Evolutionary conservation across 1,140 invertebrate genomes (phyloP).

Genomic region (Saccostrea cuccullata): DNA sequence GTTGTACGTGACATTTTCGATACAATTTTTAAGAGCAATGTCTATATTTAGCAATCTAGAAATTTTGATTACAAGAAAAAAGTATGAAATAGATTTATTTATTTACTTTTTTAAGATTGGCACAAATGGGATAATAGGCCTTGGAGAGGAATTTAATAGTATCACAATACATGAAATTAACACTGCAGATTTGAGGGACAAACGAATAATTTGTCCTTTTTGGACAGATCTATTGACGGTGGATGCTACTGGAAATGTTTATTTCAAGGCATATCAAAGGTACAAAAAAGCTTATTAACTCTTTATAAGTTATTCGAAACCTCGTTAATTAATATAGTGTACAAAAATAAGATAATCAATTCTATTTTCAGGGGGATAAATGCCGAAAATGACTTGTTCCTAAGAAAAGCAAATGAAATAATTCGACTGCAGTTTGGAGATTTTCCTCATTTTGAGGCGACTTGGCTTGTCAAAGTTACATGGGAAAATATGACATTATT

Average conservation of each 20-base stretch:
- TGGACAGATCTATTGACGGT: slow-evolving; percentile 6
- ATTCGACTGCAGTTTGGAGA: not conserved
- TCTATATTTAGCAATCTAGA: too few relatives aligned
- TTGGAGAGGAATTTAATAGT: not conserved
- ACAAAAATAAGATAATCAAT: too few relatives aligned
- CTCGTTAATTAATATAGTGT: too few relatives aligned
- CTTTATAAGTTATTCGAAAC: too few relatives aligned
- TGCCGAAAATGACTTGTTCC: not conserved
- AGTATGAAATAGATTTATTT: too few relatives aligned
- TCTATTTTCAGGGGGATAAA: not conserved
- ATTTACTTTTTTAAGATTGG: not conserved
- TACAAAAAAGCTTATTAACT: not conserved
- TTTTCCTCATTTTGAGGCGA: not conserved
- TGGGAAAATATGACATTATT: not conserved
- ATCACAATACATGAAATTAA: not conserved
- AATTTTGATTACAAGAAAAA: too few relatives aligned
- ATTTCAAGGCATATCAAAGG: slow-evolving; percentile 5
- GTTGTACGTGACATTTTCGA: not conserved
- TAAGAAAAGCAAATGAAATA: not conserved
- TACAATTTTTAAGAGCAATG: too few relatives aligned
- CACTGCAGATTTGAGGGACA: not conserved
- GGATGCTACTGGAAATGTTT: not conserved
- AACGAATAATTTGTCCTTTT: not conserved
- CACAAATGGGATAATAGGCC: not conserved
- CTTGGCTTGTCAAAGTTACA: not conserved